Base-by-base conservation (phyloP, 1,140 invertebrate species). In the Pseudomyrmex flavicornis region DNA sequence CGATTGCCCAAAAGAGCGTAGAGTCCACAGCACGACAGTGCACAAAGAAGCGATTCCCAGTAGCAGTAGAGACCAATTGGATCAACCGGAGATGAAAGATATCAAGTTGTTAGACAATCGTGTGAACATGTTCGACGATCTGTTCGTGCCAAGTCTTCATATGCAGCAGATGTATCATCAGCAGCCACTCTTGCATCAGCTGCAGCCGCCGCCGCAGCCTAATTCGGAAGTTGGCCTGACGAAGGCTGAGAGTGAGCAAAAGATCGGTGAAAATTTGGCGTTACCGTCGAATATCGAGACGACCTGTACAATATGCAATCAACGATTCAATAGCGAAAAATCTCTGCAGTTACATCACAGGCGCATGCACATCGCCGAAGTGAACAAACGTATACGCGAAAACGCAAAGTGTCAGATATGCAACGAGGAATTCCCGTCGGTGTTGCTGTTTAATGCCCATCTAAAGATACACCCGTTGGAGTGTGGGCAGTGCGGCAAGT, bases 381-480 rank as follows among this genome's bases (percentile, higher is more conserved):
- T 91, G 15, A 84, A 90, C 5, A 93, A 93, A 58, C 91, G 93
- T 15, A 82, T 94, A 26, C 92, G 93, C 46, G 94, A 94, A 59
- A 92, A 89, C 46, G 91, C 93, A 52, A 95, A 95, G 83, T 95
- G 96, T 86, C 95, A 95, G 72, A 95, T 95, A 17, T 96, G 96
- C 83, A 95, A 95, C 52, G 95, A 96, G 83, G 95, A 95, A 74
- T 96, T 96, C 82, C 90, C 94, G 0, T 95, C 94, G 0, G 95
- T 96, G 17, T 92, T 94, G 1, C 93, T 95, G 1, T 97, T 96
- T 88, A 96, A 97, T 83, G 95, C 95, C 1, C 97, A 97, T 91
- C 93, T 97, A 5, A 97, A 96, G 85, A 95, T 97, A 56, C 97
- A 98, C 92, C 97, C 97, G 0, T 95, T 97, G 22, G 97, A 97